phyloP scores from a whole-genome alignment of 2,888 invertebrate species.

The Pachliopta kotzebuea region DNA sequence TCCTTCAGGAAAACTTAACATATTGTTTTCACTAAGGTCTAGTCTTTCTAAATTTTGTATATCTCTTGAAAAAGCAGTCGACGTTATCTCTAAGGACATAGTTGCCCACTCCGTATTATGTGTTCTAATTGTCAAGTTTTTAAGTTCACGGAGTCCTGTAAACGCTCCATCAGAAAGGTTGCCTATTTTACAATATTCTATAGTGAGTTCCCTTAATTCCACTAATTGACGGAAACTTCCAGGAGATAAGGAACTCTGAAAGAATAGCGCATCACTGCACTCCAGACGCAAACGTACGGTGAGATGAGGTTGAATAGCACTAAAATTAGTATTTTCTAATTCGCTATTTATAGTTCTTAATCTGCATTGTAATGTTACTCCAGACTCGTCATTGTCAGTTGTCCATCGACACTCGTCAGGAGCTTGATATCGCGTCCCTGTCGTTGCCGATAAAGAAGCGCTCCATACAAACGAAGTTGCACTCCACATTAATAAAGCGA shows the following conservation, averaged over 20 bases:
- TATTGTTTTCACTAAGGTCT: conserved; percentile 90
- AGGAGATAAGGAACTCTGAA: conserved; percentile 88
- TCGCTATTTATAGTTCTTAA: conserved; percentile 90
- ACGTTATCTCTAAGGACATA: conserved; percentile 88
- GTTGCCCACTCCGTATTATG: conserved; percentile 92
- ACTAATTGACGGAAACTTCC: conserved; percentile 88
- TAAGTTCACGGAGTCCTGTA: conserved; percentile 87
- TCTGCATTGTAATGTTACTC: conserved; percentile 87
- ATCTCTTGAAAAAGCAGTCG: conserved; percentile 87
- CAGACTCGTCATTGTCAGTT: conserved; percentile 83
- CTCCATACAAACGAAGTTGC: conserved; percentile 62
- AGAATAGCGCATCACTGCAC: conserved; percentile 90
- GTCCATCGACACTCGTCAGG: conserved; percentile 92
- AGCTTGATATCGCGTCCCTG: conserved; percentile 85
- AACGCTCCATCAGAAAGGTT: conserved; percentile 92
- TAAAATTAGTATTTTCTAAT: conserved; percentile 90
- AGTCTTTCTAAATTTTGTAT: conserved; percentile 86
- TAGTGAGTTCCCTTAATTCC: conserved; percentile 87
- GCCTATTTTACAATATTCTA: conserved; percentile 91
- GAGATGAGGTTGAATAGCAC: conserved; percentile 90
- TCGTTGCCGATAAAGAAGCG: conserved; percentile 73
- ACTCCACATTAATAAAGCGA: conserved; percentile 67
- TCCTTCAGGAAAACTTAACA: conserved; percentile 88
- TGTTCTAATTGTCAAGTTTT: conserved; percentile 89
- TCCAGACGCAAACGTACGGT: conserved; percentile 88